Evolutionary conservation across 1,140 invertebrate genomes (phyloP), one percentile per base, ranked within the genome.

Genomic region (Drosophila suzukii): DNA sequence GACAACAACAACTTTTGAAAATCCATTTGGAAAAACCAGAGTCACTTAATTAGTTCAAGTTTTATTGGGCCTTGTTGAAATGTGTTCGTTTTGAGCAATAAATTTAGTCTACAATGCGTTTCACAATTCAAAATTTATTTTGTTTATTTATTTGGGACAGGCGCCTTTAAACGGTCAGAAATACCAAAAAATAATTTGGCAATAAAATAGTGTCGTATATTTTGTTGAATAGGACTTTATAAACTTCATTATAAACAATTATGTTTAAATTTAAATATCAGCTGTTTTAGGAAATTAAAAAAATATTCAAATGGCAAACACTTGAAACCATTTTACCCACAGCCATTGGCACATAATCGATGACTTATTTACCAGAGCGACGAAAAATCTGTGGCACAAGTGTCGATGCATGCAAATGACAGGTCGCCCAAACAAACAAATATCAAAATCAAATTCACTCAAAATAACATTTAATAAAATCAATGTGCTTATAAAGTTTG

Each of bases 1-100:
- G 91, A 91, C 4, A 89, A 90, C 53, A 84, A 88, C 54, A 91
- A 88, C 62, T 53, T 74, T 49, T 85, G 38, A 81, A 15, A 12
- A 36, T 7, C 47, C 44, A 24, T 12, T 36, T 12, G 11, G 11
- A 10, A 27, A 15, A 41, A 20, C 54, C 61, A 15, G 77, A 51
- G 36, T 43, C 47, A 43, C 59, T 57, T 61, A 77, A 50, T 72
- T 77, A 78, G 82, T 76, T 86, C 83, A 86, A 86, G 83, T 86
- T 86, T 86, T 86, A 86, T 86, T 86, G 82, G 65, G 63, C 75
- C 57, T 56, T 77, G 73, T 77, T 77, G 24, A 75, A 67, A 76
- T 76, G 50, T 76, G 55, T 76, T 76, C 55, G 12, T 57, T 72
- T 77, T 51, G 11, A 56, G 62, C 74, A 77, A 77, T 77, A 77